Evolutionary conservation across 2,888 invertebrate species (phyloP).

Genomic region (Hydrotaea cyrtoneurina): DNA sequence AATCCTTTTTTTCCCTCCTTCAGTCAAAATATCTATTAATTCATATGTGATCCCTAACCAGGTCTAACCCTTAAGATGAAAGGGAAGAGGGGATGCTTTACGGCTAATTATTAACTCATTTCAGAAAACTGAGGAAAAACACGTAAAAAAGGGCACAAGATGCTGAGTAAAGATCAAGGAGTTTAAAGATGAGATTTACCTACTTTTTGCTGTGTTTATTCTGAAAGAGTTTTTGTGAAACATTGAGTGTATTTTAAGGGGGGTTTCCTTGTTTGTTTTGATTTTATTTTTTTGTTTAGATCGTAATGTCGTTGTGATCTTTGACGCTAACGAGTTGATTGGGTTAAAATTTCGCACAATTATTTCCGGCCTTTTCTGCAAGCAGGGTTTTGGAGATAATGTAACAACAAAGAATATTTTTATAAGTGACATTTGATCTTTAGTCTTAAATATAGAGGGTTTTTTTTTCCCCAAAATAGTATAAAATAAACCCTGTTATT

Average conservation of each 20-base stretch:
- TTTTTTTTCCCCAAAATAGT: too few species aligned
- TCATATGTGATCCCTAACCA: conserved; percentile 51
- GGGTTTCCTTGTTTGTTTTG: neutral
- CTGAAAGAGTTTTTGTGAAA: conserved; percentile 3
- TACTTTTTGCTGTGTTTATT: neutral
- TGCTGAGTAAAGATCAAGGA: conserved; percentile 57
- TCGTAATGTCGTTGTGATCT: neutral
- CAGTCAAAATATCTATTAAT: conserved; percentile 46
- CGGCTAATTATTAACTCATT: conserved; percentile 35
- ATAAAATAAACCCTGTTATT: too few species aligned
- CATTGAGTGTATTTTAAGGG: conserved; percentile 26
- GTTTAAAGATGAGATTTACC: conserved; percentile 30
- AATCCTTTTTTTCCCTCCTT: conserved; percentile 8
- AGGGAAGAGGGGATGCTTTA: conserved; percentile 21
- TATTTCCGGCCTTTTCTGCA: neutral
- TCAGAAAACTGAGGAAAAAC: neutral
- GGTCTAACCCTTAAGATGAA: conserved; percentile 40
- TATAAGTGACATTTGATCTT: conserved; percentile 7
- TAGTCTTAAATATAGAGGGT: too few species aligned
- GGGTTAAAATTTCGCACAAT: neutral
- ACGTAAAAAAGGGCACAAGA: conserved; percentile 10
- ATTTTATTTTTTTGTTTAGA: neutral
- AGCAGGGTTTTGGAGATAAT: neutral
- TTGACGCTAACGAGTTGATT: neutral
- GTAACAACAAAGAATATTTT: neutral